These are phyloP conservation scores for Microcebus murinus DNA, from an alignment of 2,113 vertebrate species.

Conservation along the genomic window DNA sequence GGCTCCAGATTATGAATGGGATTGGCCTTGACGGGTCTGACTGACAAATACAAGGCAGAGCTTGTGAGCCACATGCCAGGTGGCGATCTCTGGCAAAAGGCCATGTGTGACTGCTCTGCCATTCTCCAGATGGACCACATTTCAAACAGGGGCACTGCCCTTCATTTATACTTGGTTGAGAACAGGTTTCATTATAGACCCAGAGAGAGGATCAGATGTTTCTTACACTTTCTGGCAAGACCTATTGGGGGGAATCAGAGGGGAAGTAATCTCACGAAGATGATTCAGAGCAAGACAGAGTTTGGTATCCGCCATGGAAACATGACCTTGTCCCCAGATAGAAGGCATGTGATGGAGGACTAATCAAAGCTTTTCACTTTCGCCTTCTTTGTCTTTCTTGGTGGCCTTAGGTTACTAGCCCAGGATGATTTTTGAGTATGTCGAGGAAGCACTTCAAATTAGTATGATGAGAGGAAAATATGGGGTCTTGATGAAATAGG, in stretches of 20 bases:
- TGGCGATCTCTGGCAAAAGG: constrained; percentile 36
- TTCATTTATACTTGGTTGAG: constrained; percentile 47
- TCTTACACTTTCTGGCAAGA: neutral
- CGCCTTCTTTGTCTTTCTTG: neutral
- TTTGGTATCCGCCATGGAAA: neutral
- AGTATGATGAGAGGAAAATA: neutral
- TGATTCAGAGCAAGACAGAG: neutral
- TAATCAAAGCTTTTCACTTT: neutral
- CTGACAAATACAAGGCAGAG: neutral
- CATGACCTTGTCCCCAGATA: neutral
- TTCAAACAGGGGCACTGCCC: neutral
- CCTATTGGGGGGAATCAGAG: neutral
- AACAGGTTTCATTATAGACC: neutral
- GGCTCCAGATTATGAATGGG: neutral
- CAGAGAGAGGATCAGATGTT: neutral
- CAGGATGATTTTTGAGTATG: neutral
- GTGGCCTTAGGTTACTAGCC: neutral
- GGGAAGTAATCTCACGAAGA: neutral
- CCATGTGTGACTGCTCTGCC: neutral
- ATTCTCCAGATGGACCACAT: constrained; percentile 36
- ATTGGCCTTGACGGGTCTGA: neutral
- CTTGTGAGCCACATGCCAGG: constrained; percentile 6
- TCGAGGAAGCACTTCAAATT: neutral
- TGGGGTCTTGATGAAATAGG: neutral
- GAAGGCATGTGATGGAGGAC: neutral